Conservation (phyloP, 2,113 vertebrate species). For the Telmatochromis brachygnathus region DNA sequence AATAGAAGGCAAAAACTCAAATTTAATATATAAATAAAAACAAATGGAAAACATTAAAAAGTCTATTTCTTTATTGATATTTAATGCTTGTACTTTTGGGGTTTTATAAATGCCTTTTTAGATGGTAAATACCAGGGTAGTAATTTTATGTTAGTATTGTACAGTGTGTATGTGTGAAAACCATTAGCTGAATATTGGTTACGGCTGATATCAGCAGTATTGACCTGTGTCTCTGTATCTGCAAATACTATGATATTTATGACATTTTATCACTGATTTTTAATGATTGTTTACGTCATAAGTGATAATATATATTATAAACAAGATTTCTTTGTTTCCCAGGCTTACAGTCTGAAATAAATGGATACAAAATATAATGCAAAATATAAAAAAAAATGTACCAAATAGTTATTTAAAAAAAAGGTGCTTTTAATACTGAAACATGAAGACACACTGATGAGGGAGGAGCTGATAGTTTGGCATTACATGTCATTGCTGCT, state of each 20-base stretch:
- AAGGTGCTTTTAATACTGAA: neutral
- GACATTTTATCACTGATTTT: neutral
- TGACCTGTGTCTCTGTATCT: neutral
- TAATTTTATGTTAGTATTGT: neutral
- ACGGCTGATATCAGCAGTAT: neutral
- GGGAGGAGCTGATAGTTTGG: slow-evolving; percentile 34
- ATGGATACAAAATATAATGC: neutral
- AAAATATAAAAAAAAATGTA: neutral
- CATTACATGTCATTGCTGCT: neutral
- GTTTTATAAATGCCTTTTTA: neutral
- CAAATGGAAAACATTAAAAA: neutral
- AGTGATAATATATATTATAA: neutral
- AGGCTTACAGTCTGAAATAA: neutral
- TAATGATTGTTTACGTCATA: neutral
- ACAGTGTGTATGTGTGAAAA: neutral
- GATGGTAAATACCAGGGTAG: neutral
- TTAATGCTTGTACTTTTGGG: neutral
- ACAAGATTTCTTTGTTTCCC: neutral
- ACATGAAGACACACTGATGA: neutral
- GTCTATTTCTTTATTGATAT: neutral
- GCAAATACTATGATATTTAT: neutral
- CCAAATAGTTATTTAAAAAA: neutral
- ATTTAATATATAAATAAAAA: neutral
- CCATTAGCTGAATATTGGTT: neutral
- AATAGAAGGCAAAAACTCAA: neutral